Percentiles rank a stretch among this genome's conserved stretches.
These are phyloP conservation scores for Diplodus sargus DNA, from an alignment of 2,797 vertebrate species.

Conservation along the genomic window DNA sequence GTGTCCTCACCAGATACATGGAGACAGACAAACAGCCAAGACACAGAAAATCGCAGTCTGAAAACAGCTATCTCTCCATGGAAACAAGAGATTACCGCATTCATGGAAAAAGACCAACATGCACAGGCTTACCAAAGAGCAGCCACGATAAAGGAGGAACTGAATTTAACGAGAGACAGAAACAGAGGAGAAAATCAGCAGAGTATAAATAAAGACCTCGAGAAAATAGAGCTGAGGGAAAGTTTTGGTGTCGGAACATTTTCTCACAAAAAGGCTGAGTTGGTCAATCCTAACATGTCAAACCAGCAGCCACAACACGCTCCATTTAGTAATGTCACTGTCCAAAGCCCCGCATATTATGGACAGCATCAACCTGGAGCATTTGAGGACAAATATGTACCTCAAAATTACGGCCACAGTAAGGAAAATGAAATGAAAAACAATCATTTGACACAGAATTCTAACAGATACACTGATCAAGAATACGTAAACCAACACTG, in stretches of 20 bases:
- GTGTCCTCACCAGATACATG: conserved; percentile 67
- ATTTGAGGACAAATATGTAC: conserved; percentile 36
- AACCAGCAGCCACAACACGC: conserved; percentile 44
- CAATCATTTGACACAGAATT: conserved; percentile 34
- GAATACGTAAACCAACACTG: conserved; percentile 52
- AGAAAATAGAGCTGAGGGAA: conserved; percentile 58
- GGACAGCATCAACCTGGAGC: conserved; percentile 39
- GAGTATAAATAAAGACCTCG: conserved; percentile 55
- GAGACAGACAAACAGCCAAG: conserved; percentile 61
- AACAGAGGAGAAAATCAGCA: conserved; percentile 57
- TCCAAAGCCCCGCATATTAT: conserved; percentile 44
- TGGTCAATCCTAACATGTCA: conserved; percentile 35
- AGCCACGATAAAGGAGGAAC: conserved; percentile 52
- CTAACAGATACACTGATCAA: conserved; percentile 45
- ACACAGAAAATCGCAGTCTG: conserved; percentile 55
- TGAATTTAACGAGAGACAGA: conserved; percentile 53
- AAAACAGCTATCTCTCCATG: conserved; percentile 57
- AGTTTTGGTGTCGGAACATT: conserved; percentile 37
- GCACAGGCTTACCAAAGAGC: conserved; percentile 54
- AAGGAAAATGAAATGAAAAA: conserved; percentile 48
- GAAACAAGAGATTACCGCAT: conserved; percentile 72
- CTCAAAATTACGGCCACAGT: conserved; percentile 41
- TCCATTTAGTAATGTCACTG: conserved; percentile 18
- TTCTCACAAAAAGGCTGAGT: conserved; percentile 32
- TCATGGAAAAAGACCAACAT: conserved; percentile 74